Base-by-base conservation (phyloP, 2,797 vertebrate genomes). In the Anguilla marmorata region DNA sequence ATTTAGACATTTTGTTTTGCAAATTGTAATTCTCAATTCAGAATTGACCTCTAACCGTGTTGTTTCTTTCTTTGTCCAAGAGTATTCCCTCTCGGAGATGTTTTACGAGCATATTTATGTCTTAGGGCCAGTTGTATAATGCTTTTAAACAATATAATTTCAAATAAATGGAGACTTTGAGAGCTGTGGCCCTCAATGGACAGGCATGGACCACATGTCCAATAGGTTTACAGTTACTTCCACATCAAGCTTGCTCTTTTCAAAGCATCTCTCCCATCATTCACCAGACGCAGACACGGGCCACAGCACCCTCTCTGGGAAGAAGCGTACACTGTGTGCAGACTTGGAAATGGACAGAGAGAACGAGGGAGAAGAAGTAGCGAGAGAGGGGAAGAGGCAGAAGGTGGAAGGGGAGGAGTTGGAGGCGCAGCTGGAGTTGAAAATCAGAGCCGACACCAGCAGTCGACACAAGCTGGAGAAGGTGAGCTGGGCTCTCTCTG, bases 381-480 rank as follows among this genome's bases (percentile, higher is more conserved):
- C 58, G 88, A 93, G 5, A 90, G 91, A 86, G 56, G 45, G 58
- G n/a, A 74, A 84, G 87, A 86, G 85, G 66, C 33, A 41, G 33
- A 84, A 52, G 86, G 90, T 93, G 2, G 91, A 90, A 84, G 85
- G 90, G 88, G 96, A 96, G 88, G 96, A 96, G 86, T 96, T 96
- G 86, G 96, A 97, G 91, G 95, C 96, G 89, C 96, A 97, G 86
- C 91, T 97, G 90, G 92, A 97, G 93, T 94, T 97, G 48, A 96
- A 97, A 93, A 97, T 97, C 92, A 96, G 95, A 90, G 89, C 95
- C 41, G 19, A 72, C 33, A 94, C 91, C 94, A 93, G 86, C 95
- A 96, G 89, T 90, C 96, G 90, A 94, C 92, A 95, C 90, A 96
- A 96, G 86, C 90, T 97, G 76, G 93, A 97, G 91, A 96, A 96